A percentile compares a stretch with the other conserved stretches of the same genome.
Conservation (phyloP, 1,140 invertebrate genomes). For the Lordiphosa stackelbergi region DNA sequence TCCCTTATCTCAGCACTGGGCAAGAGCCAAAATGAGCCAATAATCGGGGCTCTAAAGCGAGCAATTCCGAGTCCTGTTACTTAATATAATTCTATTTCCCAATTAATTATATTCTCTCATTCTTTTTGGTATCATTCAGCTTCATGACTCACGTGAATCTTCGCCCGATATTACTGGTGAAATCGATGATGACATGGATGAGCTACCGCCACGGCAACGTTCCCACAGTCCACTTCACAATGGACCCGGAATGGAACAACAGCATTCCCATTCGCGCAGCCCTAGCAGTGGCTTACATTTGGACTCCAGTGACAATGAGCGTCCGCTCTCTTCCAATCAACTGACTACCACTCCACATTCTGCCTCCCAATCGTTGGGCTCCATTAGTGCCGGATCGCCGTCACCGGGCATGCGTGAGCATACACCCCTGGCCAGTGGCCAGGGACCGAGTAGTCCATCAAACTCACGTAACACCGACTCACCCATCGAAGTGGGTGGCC, state of each 20-base stretch:
- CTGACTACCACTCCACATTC: slow-evolving; percentile 66
- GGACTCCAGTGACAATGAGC: slow-evolving; percentile 72
- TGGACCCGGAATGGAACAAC: slow-evolving; percentile 43
- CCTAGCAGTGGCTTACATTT: slow-evolving; percentile 52
- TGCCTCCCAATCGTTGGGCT: slow-evolving; percentile 73
- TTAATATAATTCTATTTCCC: no score
- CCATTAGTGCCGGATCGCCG: slow-evolving; percentile 74
- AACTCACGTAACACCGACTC: slow-evolving; percentile 76
- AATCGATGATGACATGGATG: slow-evolving; percentile 74
- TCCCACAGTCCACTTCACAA: slow-evolving; percentile 66
- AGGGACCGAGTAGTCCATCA: slow-evolving; percentile 55
- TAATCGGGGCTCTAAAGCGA: no score
- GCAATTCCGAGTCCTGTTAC: no score
- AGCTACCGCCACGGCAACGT: slow-evolving; percentile 56
- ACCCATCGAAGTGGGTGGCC: slow-evolving; percentile 77
- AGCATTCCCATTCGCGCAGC: slow-evolving; percentile 57
- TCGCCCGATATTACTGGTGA: slow-evolving; percentile 76
- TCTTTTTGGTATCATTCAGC: slow-evolving; percentile 18
- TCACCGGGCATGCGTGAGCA: slow-evolving; percentile 70
- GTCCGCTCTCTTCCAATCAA: slow-evolving; percentile 71
- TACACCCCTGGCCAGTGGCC: slow-evolving; percentile 43
- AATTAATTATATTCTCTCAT: neutral
- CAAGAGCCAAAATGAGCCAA: no score
- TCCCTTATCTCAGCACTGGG: no score
- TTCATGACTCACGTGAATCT: slow-evolving; percentile 74